Conservation (phyloP, 2,797 vertebrate genomes). For the Catharus ustulatus region DNA sequence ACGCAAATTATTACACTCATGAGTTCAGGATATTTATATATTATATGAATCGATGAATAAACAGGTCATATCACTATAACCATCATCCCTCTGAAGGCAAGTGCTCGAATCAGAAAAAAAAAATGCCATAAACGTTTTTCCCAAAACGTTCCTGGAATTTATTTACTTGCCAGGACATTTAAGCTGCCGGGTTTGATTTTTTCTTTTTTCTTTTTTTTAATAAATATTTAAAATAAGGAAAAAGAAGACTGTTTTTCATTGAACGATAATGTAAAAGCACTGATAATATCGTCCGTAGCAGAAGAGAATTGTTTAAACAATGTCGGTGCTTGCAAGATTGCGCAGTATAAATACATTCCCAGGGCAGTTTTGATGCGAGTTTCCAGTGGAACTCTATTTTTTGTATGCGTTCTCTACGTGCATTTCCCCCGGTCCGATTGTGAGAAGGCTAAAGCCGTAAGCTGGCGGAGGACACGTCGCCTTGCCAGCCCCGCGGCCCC, state of each 20-base stretch:
- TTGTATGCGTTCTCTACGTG: accelerated
- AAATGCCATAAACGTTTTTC: background rate
- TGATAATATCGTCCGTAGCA: constrained; percentile 23
- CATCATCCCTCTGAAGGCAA: background rate
- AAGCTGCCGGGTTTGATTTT: background rate
- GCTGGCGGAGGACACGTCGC: too few relatives aligned
- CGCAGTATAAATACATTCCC: constrained; percentile 10
- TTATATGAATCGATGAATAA: constrained; percentile 39
- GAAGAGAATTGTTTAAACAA: constrained; percentile 51
- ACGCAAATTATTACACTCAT: constrained; percentile 24
- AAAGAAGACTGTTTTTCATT: background rate
- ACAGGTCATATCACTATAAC: background rate
- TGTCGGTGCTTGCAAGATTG: background rate
- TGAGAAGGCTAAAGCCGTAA: background rate
- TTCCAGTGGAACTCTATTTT: background rate
- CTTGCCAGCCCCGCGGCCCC: background rate
- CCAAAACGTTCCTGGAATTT: background rate
- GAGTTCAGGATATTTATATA: constrained; percentile 39
- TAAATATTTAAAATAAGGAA: constrained; percentile 42
- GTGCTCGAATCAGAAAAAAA: background rate
- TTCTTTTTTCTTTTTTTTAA: background rate
- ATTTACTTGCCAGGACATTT: constrained; percentile 11
- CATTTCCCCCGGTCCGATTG: background rate
- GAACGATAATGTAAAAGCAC: constrained; percentile 19
- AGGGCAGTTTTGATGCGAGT: background rate